Base-by-base conservation (phyloP, 2,888 invertebrate species). In the Xestia c-nigrum region DNA sequence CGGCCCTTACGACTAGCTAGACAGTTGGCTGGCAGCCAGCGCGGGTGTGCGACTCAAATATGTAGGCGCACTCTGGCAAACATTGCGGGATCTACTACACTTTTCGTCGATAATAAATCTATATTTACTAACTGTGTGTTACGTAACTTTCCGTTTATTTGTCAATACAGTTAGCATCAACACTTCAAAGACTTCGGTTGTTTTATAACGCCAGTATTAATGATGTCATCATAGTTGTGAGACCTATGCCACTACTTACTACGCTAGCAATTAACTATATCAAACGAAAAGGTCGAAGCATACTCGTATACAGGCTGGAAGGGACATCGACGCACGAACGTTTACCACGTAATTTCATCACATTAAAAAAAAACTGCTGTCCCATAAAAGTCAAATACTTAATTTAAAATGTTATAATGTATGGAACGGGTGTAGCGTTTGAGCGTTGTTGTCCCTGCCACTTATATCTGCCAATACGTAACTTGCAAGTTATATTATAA, bases 81-180 rank as follows among this genome's bases (percentile, higher is more conserved):
- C 89, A 87, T 85, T 88, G 84, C 82, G 82, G 82, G 77, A 80
- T 84, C 88, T 81, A 86, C 81, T 74, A 86, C 80, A 90, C 84
- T 87, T 84, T 79, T 85, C 85, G 71, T 76, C 81, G 80, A 87
- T 87, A 88, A 88, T 91, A 91, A 92, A 89, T 90, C 88, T 91
- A 90, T 88, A 90, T 92, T 89, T 90, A 90, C 88, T 80, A 83
- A 85, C 85, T 80, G 87, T 74, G 74, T 87, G 87, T 78, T 69
- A 80, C 80, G 76, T 72, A 84, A 79, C 72, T 69, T 76, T 80
- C 46, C 72, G 74, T 88, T 85, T 87, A 83, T 86, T 87, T 83
- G 81, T 84, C 74, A 88, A 84, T 72, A 81, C 64, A 73, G 46
- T 87, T 81, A 73, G 61, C 75, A 75, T 76, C 55, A 80, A 74